Evolutionary conservation across 2,888 invertebrate genomes (phyloP), one percentile per base, ranked within the genome.

Genomic region (Bedellia somnulentella): DNA sequence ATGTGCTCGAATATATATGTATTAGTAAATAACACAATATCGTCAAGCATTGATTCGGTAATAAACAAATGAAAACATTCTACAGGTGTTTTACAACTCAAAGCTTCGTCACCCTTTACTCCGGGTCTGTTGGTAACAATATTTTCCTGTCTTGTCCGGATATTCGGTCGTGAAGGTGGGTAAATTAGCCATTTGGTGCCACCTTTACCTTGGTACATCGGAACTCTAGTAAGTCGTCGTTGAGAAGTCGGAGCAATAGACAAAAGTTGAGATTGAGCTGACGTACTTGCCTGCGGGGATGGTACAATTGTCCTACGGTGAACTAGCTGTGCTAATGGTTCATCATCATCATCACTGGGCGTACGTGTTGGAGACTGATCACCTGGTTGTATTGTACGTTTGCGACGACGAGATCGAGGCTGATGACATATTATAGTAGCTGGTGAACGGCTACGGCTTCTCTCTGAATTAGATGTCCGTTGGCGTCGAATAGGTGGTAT

Each of bases 11-110:
- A n/a, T 27, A 27, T 27, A 11, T 27, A 14, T 10, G 10, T 27
- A 27, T 27, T 27, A 13, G 27, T 27, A 14, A 12, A 27, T 27
- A 27, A 14, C 27, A 27, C 27, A 14, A 27, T 27, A 3, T 27
- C 27, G 6, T 15, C 27, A 11, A 18, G 15, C 24, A 31, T 21
- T 26, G 26, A 12, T 13, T 33, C 29, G 23, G 24, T 22, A 27
- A 35, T 23, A 35, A 35, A 35, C 26, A 35, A 31, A 25, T 23
- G 24, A 27, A 30, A 36, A 34, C 30, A 32, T 32, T 36, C 32
- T 28, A 34, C 17, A 30, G 36, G 36, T 32, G 29, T 27, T 32
- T 34, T 21, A 30, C 18, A 29, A 30, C 32, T 36, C n/a, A n/a
- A n/a, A n/a, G n/a, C n/a, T n/a, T n/a, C n/a, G n/a, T n/a, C n/a